A percentile compares a stretch with the other conserved stretches of the same genome.
These are phyloP conservation scores for Mystacides longicornis DNA, from an alignment of 2,888 invertebrate genomes.

Conservation along the genomic window DNA sequence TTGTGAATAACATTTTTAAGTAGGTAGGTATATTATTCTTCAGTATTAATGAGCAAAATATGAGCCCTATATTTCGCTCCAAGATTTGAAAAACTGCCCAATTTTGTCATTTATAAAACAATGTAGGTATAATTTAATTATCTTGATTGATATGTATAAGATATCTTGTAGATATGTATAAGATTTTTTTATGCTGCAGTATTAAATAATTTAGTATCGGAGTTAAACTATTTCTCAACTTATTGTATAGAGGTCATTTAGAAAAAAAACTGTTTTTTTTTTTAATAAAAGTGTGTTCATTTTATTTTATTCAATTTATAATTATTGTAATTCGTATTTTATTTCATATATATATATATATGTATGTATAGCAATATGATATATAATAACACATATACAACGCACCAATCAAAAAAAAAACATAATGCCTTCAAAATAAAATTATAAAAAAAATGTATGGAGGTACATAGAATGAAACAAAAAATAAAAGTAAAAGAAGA, in stretches of 20 bases:
- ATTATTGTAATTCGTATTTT: slow-evolving; percentile 27
- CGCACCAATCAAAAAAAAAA: slow-evolving; percentile 26
- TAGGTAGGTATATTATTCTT: too few relatives aligned
- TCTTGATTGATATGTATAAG: too few relatives aligned
- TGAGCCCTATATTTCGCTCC: too few relatives aligned
- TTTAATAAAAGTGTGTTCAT: slow-evolving; percentile 26
- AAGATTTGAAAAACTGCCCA: too few relatives aligned
- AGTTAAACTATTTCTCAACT: neutral
- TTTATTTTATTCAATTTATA: slow-evolving; percentile 27
- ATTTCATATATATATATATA: too few relatives aligned
- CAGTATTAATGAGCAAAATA: too few relatives aligned
- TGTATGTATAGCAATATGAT: slow-evolving; percentile 26
- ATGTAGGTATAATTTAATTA: too few relatives aligned
- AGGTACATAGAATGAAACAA: slow-evolving; percentile 11
- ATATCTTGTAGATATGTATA: too few relatives aligned
- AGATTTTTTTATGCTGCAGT: too few relatives aligned
- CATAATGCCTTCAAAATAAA: slow-evolving; percentile 25
- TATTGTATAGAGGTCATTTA: slow-evolving; percentile 2
- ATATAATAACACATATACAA: slow-evolving; percentile 28
- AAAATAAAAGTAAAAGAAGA: neutral
- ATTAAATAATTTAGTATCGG: too few relatives aligned
- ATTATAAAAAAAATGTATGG: slow-evolving; percentile 23
- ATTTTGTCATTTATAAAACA: too few relatives aligned
- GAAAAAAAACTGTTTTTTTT: slow-evolving; percentile 13
- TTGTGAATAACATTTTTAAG: too few relatives aligned